Evolutionary conservation across 2,797 vertebrate genomes (phyloP).

Genomic region (Discoglossus pictus): DNA sequence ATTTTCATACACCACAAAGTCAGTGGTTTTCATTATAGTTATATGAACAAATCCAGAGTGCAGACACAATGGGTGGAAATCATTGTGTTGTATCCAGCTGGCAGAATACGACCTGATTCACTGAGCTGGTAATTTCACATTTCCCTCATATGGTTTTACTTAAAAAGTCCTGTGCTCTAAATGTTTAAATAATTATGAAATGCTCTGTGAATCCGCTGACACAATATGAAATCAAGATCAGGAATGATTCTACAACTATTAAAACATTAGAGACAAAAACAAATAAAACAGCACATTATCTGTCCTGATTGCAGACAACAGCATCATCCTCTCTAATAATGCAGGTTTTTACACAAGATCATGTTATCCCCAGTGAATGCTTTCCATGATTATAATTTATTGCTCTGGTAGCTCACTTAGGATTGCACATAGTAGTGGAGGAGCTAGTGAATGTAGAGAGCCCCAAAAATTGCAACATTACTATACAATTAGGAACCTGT

Average conservation of each 20-base stretch:
- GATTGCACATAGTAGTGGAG: too few species aligned
- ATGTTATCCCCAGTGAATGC: too few species aligned
- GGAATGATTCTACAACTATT: neutral
- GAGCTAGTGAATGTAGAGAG: too few species aligned
- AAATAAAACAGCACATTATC: too few species aligned
- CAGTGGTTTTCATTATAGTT: neutral
- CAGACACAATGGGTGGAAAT: conserved; percentile 1
- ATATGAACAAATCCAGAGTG: neutral
- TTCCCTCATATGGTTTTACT: conserved; percentile 28
- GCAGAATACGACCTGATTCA: neutral
- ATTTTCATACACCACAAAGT: neutral
- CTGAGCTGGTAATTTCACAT: conserved; percentile 26
- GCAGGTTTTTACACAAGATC: too few species aligned
- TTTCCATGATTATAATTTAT: too few species aligned
- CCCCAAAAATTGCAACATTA: too few species aligned
- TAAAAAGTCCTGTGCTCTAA: neutral
- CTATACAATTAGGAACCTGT: too few species aligned
- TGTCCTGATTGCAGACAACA: too few species aligned
- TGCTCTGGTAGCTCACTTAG: too few species aligned
- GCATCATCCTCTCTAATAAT: too few species aligned
- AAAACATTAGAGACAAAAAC: neutral
- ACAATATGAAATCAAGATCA: conserved; percentile 1
- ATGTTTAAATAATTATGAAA: conserved; percentile 7
- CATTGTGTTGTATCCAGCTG: conserved; percentile 8
- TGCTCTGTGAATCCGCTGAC: neutral